Evolutionary conservation across 2,797 vertebrate species (phyloP).

Genomic region (Chlorospingus flavigularis): DNA sequence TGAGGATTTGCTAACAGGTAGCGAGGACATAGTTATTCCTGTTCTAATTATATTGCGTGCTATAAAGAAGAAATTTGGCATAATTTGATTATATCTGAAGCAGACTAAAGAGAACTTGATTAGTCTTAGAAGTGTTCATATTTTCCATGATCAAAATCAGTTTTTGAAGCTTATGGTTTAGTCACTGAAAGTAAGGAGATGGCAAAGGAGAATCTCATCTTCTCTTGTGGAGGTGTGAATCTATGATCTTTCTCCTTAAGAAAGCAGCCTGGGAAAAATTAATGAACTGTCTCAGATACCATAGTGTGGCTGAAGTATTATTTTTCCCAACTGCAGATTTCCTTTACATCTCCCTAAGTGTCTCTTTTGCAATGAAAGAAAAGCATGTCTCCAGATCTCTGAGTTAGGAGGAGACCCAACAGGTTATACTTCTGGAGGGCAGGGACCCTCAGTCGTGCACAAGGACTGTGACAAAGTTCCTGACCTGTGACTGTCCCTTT

Average conservation of each 20-base stretch:
- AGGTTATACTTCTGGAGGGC: not conserved
- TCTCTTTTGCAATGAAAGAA: not conserved
- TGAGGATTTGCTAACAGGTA: not conserved
- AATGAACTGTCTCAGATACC: not conserved
- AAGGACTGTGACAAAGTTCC: not conserved
- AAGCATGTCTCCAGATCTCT: not conserved
- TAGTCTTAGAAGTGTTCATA: not conserved
- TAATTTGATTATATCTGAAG: not conserved
- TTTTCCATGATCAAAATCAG: not conserved
- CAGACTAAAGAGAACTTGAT: not conserved
- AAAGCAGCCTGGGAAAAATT: not conserved
- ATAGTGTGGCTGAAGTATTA: not conserved
- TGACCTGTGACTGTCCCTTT: not conserved
- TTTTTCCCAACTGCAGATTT: not conserved
- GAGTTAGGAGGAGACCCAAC: not conserved
- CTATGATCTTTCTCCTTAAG: not conserved
- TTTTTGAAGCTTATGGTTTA: not conserved
- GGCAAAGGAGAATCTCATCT: not conserved
- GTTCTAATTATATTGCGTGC: not conserved
- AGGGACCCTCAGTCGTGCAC: rapidly evolving
- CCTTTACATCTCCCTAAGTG: not conserved
- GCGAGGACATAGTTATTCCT: not conserved
- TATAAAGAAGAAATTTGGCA: slow-evolving; percentile 2
- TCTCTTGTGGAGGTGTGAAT: not conserved
- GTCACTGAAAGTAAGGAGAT: not conserved